Conservation (phyloP, 2,797 vertebrate genomes). For the Argyrosomus regius region DNA sequence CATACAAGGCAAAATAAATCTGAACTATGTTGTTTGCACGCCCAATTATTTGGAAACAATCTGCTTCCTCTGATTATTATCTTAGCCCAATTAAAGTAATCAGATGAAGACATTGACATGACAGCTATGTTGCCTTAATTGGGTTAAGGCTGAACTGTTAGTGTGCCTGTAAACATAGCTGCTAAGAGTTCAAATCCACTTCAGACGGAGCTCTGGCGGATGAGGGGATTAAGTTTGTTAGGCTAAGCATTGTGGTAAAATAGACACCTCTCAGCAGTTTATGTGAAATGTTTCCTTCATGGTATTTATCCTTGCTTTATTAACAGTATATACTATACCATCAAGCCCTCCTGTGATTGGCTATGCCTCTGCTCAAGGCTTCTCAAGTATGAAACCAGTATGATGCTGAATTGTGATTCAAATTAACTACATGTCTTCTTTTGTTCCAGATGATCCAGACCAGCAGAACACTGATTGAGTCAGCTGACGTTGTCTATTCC, state of each 20-base stretch:
- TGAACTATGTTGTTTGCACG: slow-evolving; percentile 15
- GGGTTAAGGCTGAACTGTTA: slow-evolving; percentile 27
- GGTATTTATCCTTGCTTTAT: background rate
- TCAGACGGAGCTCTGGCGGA: background rate
- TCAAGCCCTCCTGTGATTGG: background rate
- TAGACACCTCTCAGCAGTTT: background rate
- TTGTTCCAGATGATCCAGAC: slow-evolving; percentile 93
- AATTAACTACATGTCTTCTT: slow-evolving; percentile 40
- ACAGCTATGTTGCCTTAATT: slow-evolving; percentile 37
- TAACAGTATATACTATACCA: background rate
- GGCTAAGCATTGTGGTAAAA: background rate
- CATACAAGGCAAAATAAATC: slow-evolving; percentile 7
- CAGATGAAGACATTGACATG: slow-evolving; percentile 46
- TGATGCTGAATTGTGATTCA: background rate
- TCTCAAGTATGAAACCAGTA: background rate
- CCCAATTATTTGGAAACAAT: slow-evolving; percentile 30
- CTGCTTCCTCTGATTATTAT: slow-evolving; percentile 46
- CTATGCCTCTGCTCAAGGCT: background rate
- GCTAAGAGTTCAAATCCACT: slow-evolving; percentile 13
- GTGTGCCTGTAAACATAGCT: slow-evolving; percentile 19
- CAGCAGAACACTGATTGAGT: slow-evolving; percentile 93
- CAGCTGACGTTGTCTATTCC: slow-evolving; percentile 89
- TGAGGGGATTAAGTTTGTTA: background rate
- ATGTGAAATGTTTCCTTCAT: background rate
- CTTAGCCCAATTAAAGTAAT: slow-evolving; percentile 44